Percentiles rank a stretch among this genome's conserved stretches.
These are phyloP conservation scores for Hirtodrosophila histrioides DNA, from an alignment of 2,888 invertebrate species.

Conservation along the genomic window DNA sequence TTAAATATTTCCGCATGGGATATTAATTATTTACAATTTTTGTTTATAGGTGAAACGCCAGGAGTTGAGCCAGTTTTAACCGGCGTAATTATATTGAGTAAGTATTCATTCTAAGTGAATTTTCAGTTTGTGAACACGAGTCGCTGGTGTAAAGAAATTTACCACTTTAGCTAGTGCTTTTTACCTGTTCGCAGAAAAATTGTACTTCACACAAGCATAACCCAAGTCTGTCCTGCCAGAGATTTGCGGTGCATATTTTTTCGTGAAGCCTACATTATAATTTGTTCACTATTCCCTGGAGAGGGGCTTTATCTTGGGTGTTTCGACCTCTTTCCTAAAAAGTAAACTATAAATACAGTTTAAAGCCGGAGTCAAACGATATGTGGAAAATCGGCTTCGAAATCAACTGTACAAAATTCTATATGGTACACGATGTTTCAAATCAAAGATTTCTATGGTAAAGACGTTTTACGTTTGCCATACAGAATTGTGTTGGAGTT, in stretches of 20 bases:
- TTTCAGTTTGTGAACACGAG: constrained; percentile 70
- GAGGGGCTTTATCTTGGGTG: too few species aligned
- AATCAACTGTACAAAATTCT: too few species aligned
- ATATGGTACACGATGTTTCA: too few species aligned
- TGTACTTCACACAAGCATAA: constrained; percentile 81
- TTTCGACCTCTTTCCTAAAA: too few species aligned
- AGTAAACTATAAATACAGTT: too few species aligned
- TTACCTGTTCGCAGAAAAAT: constrained; percentile 80
- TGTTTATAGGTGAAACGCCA: constrained; percentile 50
- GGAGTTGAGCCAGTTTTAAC: neutral
- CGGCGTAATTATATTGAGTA: constrained; percentile 41
- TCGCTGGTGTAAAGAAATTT: constrained; percentile 81
- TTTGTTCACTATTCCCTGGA: neutral
- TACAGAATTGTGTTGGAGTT: too few species aligned
- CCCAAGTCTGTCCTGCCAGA: constrained; percentile 70
- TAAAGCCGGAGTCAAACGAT: too few species aligned
- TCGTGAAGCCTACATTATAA: constrained; percentile 63
- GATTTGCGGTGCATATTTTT: constrained; percentile 83
- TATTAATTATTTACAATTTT: neutral
- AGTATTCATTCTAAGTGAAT: constrained; percentile 15
- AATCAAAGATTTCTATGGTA: too few species aligned
- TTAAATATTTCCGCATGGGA: neutral
- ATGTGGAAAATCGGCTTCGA: too few species aligned
- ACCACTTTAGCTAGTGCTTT: constrained; percentile 82
- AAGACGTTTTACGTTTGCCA: too few species aligned